Evolutionary conservation across 2,888 invertebrate species (phyloP).

Genomic region (Rotaria socialis): DNA sequence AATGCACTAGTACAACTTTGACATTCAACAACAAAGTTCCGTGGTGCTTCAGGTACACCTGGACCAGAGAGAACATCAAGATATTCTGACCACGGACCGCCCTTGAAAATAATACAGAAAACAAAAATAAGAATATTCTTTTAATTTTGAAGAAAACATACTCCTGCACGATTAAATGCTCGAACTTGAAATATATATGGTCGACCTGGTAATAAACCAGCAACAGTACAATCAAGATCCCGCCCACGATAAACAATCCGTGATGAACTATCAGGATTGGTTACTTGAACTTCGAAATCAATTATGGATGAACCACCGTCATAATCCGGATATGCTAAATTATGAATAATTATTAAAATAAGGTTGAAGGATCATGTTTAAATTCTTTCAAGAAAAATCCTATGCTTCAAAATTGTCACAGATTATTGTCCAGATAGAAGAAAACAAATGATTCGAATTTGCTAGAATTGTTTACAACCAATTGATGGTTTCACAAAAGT

Average conservation of each 20-base stretch:
- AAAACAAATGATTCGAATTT: no score
- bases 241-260: conserved; percentile 69
- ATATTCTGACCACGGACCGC: conserved; percentile 73
- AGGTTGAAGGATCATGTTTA: no score
- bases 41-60: conserved; percentile 75
- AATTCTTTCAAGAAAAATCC: no score
- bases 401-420: no score
- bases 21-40: conserved; percentile 64
- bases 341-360: no score
- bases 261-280: conserved; percentile 49
- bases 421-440: no score
- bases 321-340: conserved; percentile 66
- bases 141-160: conserved; percentile 51
- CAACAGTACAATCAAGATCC: conserved; percentile 72
- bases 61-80: conserved; percentile 73
- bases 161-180: conserved; percentile 74
- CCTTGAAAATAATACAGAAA: conserved; percentile 67
- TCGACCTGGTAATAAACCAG: conserved; percentile 72
- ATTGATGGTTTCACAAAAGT: no score
- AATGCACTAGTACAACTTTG: conserved; percentile 69
- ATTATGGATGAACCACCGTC: conserved; percentile 71
- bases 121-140: not conserved
- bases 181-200: conserved; percentile 72
- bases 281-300: conserved; percentile 75
- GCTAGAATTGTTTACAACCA: no score